phyloP scores from a whole-genome alignment of 2,888 invertebrate genomes.

The Cephus runcator region DNA sequence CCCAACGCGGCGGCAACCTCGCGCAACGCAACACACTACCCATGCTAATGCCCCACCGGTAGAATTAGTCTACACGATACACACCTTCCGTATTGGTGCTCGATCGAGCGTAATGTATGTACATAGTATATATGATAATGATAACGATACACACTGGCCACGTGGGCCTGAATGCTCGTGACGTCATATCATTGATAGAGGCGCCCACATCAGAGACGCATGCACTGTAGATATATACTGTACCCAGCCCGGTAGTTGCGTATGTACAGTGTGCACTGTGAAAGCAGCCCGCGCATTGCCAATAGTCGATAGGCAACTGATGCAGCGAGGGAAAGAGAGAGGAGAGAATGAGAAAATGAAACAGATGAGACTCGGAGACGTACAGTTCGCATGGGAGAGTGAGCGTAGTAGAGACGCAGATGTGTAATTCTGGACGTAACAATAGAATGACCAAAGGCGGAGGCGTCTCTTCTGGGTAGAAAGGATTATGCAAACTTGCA shows the following conservation, averaged over 20 bases:
- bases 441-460: slow-evolving; percentile 5
- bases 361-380: neutral
- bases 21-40: neutral
- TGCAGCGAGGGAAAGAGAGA: neutral
- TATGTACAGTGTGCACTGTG: neutral
- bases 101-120: neutral
- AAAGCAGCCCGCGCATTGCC: slow-evolving; percentile 7
- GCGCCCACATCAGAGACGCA: slow-evolving; percentile 47
- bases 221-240: slow-evolving; percentile 20
- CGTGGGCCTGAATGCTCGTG: slow-evolving; percentile 33
- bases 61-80: neutral
- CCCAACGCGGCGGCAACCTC: neutral
- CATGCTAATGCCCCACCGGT: neutral
- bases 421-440: slow-evolving; percentile 9
- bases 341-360: slow-evolving; percentile 19
- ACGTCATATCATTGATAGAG: slow-evolving; percentile 53
- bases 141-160: slow-evolving; percentile 25
- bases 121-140: neutral
- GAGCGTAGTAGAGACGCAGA: slow-evolving; percentile 1
- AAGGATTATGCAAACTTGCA: slow-evolving; percentile 2
- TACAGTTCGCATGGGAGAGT: neutral
- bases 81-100: slow-evolving; percentile 1
- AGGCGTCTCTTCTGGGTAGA: neutral
- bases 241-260: slow-evolving; percentile 23
- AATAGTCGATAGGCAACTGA: slow-evolving; percentile 5